Percentiles rank a stretch among this genome's conserved stretches.
Evolutionary conservation across 2,797 vertebrate species (phyloP).

Genomic region (Hozukius guyotensis): DNA sequence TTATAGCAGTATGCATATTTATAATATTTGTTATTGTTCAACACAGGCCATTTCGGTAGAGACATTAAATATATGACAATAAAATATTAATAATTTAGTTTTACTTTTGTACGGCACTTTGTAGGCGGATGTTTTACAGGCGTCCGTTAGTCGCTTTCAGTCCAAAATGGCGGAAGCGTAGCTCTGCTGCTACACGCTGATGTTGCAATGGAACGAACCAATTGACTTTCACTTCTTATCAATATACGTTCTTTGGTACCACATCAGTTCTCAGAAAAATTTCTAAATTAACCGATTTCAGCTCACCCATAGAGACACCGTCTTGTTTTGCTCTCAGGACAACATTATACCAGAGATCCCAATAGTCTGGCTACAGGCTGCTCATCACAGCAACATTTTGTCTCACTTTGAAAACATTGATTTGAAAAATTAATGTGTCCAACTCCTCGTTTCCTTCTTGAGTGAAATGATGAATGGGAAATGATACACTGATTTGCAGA

Average conservation of each 20-base stretch:
- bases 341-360: not conserved
- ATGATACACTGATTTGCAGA: not conserved
- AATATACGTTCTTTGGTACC: not conserved
- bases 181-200: no score
- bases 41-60: no score
- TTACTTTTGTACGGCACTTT: no score
- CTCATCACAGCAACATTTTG: not conserved
- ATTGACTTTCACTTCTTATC: no score
- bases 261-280: not conserved
- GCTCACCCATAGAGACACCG: not conserved
- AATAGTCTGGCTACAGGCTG: not conserved
- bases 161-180: no score
- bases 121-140: no score
- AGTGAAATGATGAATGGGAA: slow-evolving; percentile 7
- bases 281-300: not conserved
- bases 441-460: not conserved
- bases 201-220: no score
- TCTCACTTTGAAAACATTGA: not conserved
- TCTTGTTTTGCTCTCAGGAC: not conserved
- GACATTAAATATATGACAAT: no score
- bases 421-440: not conserved
- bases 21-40: no score
- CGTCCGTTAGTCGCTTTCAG: no score
- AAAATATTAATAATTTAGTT: no score
- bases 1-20: no score